Evolutionary conservation across 2,888 invertebrate genomes (phyloP), one percentile per base, ranked within the genome.

Genomic region (Octonoba sinensis): DNA sequence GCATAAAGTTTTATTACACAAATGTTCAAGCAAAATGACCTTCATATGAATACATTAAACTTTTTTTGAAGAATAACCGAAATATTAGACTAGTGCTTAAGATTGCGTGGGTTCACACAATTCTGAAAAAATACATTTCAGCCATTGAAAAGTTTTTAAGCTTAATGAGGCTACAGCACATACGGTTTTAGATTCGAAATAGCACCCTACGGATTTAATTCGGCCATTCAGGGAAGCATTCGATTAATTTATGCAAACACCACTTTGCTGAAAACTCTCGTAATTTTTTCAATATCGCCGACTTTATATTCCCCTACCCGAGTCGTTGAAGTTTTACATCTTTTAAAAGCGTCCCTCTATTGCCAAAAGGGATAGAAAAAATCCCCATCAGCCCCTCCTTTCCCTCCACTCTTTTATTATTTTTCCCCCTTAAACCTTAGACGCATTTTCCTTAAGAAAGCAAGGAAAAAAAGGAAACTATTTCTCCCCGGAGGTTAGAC

Each of bases 181-280:
- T 36, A 36, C 36, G 36, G 36, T 36, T 36, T 36, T 36, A 36
- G 36, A 36, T 36, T 36, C 36, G 36, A 36, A 6, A 62, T 44
- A 46, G 36, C 44, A 44, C 46, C 62, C 62, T 18, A 54, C 20
- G 67, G 67, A 49, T 15, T 56, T n/a, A 56, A 73, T 47, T 49
- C 46, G 44, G 47, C 60, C 51, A 64, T 69, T 81, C 64, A n/a
- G 16, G 15, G 46, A 62, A n/a, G 56, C 54, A 73, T 64, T 56
- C 62, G 57, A 81, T 74, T 81, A 81, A 81, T 81, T 81, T 81
- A 81, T 73, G 65, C 60, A 73, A 73, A 73, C 20, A 13, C 20
- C 47, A 74, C 67, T 81, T 74, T 57, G 67, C 62, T 18, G 54
- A 59, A 79, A 79, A 73, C 73, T 62, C 66, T 54, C 79, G 69